Evolutionary conservation across 2,888 invertebrate species (phyloP).

Genomic region (Criorhina ranunculi): DNA sequence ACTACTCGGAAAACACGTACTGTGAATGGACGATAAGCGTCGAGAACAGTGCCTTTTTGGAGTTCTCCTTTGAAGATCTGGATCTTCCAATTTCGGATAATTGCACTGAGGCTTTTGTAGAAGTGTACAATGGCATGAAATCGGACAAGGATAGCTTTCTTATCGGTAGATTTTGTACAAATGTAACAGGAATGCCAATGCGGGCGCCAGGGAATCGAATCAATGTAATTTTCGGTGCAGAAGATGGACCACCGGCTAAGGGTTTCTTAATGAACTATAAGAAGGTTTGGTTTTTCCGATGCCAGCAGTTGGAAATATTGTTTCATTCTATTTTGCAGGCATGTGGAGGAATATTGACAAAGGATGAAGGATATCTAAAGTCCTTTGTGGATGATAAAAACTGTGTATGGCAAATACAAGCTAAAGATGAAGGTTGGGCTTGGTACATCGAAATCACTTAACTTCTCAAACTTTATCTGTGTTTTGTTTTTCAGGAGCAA

Average conservation of each 20-base stretch:
- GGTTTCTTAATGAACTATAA: conserved; percentile 79
- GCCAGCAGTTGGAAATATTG: too few relatives aligned
- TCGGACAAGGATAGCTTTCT: conserved; percentile 82
- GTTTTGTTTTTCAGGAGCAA: conserved; percentile 59
- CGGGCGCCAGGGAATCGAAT: conserved; percentile 87
- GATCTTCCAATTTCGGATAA: conserved; percentile 84
- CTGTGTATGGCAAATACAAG: conserved; percentile 78
- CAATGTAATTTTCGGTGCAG: conserved; percentile 88
- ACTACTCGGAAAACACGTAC: conserved; percentile 89
- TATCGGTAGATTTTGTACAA: conserved; percentile 87
- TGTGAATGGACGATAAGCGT: conserved; percentile 92
- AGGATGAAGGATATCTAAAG: conserved; percentile 78
- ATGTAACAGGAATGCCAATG: conserved; percentile 84
- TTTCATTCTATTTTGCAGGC: too few relatives aligned
- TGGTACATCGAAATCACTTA: background rate
- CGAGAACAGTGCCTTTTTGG: conserved; percentile 86
- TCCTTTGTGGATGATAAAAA: conserved; percentile 77
- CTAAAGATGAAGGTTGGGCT: conserved; percentile 73
- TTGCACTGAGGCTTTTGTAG: conserved; percentile 69
- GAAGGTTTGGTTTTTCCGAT: conserved; percentile 72
- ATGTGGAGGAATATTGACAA: conserved; percentile 78
- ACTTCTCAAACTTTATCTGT: background rate
- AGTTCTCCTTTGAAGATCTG: conserved; percentile 88
- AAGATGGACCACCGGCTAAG: conserved; percentile 82
- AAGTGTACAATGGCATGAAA: conserved; percentile 83